Evolutionary conservation across 2,888 invertebrate genomes (phyloP).

Genomic region (Stenodera caucasica): DNA sequence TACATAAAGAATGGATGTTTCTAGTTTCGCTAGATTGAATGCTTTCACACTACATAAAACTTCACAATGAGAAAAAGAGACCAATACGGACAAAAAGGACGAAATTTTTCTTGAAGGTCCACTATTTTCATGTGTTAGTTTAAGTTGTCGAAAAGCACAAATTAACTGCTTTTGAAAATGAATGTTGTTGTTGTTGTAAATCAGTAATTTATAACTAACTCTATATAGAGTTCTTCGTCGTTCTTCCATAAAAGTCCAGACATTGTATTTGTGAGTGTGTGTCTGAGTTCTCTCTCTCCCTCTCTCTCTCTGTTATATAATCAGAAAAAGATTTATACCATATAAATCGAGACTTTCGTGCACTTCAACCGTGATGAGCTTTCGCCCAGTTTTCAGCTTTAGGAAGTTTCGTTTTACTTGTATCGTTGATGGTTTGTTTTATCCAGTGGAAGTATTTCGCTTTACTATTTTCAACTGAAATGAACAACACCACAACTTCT

Average conservation of each 20-base stretch:
- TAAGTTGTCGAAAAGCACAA: neutral
- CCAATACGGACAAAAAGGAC: too few species aligned
- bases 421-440: neutral
- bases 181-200: neutral
- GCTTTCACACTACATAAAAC: constrained; percentile 27
- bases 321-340: constrained; percentile 7
- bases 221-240: neutral
- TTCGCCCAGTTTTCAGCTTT: constrained; percentile 3
- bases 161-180: neutral
- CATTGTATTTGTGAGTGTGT: too few species aligned
- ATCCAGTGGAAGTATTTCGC: neutral
- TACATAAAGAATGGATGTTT: constrained; percentile 25
- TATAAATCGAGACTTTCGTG: constrained; percentile 6
- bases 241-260: neutral
- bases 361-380: constrained; percentile 8
- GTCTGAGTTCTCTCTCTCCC: too few species aligned
- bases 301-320: neutral
- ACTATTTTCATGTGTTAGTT: neutral
- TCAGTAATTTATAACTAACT: constrained; percentile 2
- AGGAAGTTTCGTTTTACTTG: neutral
- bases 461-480: neutral
- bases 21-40: constrained; percentile 21
- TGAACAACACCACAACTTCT: neutral
- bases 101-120: neutral
- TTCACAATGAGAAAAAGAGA: neutral